phyloP scores from a whole-genome alignment of 2,113 vertebrate genomes.

The Nannospalax galili region DNA sequence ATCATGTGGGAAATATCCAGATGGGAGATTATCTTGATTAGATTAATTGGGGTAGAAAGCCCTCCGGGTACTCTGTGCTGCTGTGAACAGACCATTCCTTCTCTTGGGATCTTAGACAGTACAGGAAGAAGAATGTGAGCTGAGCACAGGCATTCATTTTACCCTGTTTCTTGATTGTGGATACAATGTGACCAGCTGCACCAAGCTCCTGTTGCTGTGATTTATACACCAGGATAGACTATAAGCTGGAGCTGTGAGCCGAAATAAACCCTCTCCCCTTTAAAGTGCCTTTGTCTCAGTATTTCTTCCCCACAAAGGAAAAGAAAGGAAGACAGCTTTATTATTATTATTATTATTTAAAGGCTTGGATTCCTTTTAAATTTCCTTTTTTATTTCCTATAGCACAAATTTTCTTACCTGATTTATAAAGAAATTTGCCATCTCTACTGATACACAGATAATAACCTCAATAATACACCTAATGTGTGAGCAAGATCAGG shows the following conservation, averaged over 20 bases:
- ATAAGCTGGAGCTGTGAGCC: background rate
- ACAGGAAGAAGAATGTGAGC: too few relatives aligned
- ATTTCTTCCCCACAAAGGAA: background rate
- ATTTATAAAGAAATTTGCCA: background rate
- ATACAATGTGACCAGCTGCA: background rate
- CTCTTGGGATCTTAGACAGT: too few relatives aligned
- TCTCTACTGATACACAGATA: background rate
- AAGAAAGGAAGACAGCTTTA: background rate
- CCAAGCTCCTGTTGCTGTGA: background rate
- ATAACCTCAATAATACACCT: background rate
- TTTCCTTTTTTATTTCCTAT: background rate
- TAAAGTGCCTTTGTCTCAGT: background rate
- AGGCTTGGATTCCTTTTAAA: background rate
- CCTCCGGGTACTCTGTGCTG: background rate
- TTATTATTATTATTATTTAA: constrained; percentile 1
- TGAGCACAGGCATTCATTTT: too few relatives aligned
- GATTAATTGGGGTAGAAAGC: background rate
- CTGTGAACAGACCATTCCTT: background rate
- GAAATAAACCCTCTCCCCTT: too few relatives aligned
- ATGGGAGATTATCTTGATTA: background rate
- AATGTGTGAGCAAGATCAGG: fast-evolving
- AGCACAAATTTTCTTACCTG: background rate
- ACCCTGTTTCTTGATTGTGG: background rate
- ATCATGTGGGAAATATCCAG: background rate
- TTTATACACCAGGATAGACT: background rate